phyloP scores from a whole-genome alignment of 1,140 invertebrate species.

The Subanguina moxae region DNA sequence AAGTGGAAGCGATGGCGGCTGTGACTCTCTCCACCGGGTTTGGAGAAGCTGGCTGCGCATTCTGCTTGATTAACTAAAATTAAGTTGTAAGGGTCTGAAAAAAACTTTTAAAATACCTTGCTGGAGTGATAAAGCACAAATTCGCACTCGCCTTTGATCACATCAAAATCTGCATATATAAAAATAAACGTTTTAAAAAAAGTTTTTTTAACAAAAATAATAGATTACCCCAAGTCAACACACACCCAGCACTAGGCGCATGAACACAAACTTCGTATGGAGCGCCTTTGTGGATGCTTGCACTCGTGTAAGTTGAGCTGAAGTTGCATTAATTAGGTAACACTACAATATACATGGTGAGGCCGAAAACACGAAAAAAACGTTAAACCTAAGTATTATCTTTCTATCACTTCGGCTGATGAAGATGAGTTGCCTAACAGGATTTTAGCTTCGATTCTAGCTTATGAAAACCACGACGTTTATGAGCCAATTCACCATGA shows the following conservation, averaged over 20 bases:
- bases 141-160: slow-evolving; percentile 79
- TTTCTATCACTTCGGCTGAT: too few relatives aligned
- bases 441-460: too few relatives aligned
- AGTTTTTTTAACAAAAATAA: too few relatives aligned
- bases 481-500: too few relatives aligned
- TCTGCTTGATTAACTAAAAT: slow-evolving; percentile 43
- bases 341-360: too few relatives aligned
- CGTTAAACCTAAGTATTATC: too few relatives aligned
- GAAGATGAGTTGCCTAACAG: too few relatives aligned
- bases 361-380: too few relatives aligned
- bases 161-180: slow-evolving; percentile 76
- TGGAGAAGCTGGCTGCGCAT: background rate
- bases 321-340: slow-evolving; percentile 56
- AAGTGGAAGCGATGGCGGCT: slow-evolving; percentile 33
- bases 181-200: too few relatives aligned
- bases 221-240: slow-evolving; percentile 79
- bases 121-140: slow-evolving; percentile 77
- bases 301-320: slow-evolving; percentile 47
- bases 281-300: slow-evolving; percentile 43
- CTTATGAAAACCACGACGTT: too few relatives aligned
- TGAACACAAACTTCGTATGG: slow-evolving; percentile 63
- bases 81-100: background rate
- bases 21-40: slow-evolving; percentile 56
- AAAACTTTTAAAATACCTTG: too few relatives aligned
- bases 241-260: slow-evolving; percentile 77